These are phyloP conservation scores for Thryonomys swinderianus DNA, from an alignment of 2,113 vertebrate genomes.

Conservation along the genomic window DNA sequence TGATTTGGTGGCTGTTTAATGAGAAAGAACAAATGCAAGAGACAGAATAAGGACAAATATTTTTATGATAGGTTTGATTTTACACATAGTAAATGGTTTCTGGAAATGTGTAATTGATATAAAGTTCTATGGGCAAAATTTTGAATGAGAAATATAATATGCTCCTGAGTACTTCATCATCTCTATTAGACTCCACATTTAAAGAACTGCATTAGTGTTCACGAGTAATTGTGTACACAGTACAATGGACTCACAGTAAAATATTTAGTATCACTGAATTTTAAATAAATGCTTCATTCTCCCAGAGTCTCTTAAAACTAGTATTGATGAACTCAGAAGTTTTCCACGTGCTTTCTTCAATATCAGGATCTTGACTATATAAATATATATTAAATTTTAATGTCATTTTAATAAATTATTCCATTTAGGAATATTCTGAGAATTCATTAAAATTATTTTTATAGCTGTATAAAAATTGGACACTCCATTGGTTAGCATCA, in stretches of 20 bases:
- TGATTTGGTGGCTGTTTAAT: background rate
- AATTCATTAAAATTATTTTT: background rate
- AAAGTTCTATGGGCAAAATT: background rate
- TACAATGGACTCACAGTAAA: background rate
- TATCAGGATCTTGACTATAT: background rate
- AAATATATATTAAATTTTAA: background rate
- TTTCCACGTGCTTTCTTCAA: background rate
- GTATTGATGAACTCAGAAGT: background rate
- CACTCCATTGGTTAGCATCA: background rate
- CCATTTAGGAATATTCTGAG: background rate
- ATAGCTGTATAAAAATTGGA: background rate
- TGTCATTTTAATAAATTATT: background rate
- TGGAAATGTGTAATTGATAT: background rate
- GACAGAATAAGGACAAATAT: background rate
- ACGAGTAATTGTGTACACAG: background rate
- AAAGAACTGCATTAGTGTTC: background rate
- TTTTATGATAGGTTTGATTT: background rate
- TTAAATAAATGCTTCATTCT: background rate
- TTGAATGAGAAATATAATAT: background rate
- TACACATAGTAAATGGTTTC: background rate
- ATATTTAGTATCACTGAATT: background rate
- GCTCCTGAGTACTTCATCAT: background rate
- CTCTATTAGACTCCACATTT: background rate
- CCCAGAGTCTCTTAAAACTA: background rate
- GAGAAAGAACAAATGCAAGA: background rate